These are phyloP conservation scores for Octodon degus DNA, from an alignment of 2,113 vertebrate species.

Conservation along the genomic window DNA sequence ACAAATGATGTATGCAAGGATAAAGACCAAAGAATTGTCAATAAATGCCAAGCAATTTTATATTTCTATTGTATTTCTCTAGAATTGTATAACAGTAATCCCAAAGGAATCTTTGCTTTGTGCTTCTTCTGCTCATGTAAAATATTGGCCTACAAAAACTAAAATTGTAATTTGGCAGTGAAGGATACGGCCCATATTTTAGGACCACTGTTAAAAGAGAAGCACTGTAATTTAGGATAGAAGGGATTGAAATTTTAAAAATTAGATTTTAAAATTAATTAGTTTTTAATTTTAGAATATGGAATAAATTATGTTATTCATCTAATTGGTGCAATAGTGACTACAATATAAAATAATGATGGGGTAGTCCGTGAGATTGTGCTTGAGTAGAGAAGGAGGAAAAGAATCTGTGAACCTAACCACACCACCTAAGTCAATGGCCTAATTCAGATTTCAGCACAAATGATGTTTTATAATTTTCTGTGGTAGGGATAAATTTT, in stretches of 20 bases:
- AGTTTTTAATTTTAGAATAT: no score
- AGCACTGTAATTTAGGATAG: neutral
- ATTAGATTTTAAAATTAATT: no score
- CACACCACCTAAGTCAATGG: neutral
- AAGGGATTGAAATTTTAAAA: neutral
- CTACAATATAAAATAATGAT: neutral
- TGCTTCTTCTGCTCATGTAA: neutral
- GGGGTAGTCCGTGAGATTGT: neutral
- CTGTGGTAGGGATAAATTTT: conserved; percentile 1
- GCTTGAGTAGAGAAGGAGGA: neutral
- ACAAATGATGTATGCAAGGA: neutral
- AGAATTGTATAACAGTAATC: neutral
- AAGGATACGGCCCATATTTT: neutral
- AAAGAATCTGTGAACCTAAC: neutral
- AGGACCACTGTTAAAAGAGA: neutral
- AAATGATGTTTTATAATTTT: conserved; percentile 1
- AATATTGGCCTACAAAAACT: neutral
- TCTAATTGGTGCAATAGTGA: neutral
- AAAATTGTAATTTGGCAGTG: conserved; percentile 14
- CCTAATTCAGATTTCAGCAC: neutral
- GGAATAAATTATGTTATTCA: conserved; percentile 30
- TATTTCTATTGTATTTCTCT: neutral
- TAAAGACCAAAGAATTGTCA: neutral
- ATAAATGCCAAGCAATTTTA: neutral
- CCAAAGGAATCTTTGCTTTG: neutral